Base-by-base conservation (phyloP, 23 tunicate genomes). In the Trididemnum clinides region DNA sequence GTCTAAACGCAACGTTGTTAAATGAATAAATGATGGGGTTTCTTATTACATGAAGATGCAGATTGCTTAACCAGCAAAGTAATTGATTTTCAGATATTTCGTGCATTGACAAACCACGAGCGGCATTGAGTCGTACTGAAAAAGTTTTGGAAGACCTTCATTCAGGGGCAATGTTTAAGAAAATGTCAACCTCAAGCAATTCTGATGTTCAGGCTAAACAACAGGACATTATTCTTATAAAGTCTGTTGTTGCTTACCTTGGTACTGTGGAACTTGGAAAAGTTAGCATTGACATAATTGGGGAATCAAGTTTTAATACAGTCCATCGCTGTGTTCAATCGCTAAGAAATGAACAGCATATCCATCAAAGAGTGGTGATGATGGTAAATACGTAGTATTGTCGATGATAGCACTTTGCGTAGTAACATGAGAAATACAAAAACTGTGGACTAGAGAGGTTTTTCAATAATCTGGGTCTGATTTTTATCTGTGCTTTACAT, bases 281-380 rank as follows among this genome's bases (percentile, higher is more conserved):
- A 2, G 58, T 27, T 58, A 66, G 38, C 5, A 2, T 34, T 4
- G 30, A 32, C 23, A 31, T 32, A 34, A 44, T 86, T 30, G 80
- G 33, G 31, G 57, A 74, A 23, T 65, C 72, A 0, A 85, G 96
- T 76, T 76, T 91, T 2, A 78, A 33, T 7, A 87, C 90, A 12
- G 76, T 91, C 12, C 21, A 83, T 27, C 51, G 77, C 33, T 91
- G 90, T 51, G 86, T 91, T 1, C 80, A 86, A 27, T 65, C 82
- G 25, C 90, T 91, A 5, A 86, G 96, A 59, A 34, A 63, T 39
- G 96, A 91, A 54, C 96, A 91, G 50, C 90, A 91, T 28, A 91
- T 91, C 32, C 96, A 91, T 33, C 96, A 86, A 27, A 73, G 96
- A 64, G 96, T 91, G 20, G 33, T 91, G 50, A 36, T 91, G 64